Conservation (phyloP, 2,888 invertebrate genomes). For the Odontomyia ornata region DNA sequence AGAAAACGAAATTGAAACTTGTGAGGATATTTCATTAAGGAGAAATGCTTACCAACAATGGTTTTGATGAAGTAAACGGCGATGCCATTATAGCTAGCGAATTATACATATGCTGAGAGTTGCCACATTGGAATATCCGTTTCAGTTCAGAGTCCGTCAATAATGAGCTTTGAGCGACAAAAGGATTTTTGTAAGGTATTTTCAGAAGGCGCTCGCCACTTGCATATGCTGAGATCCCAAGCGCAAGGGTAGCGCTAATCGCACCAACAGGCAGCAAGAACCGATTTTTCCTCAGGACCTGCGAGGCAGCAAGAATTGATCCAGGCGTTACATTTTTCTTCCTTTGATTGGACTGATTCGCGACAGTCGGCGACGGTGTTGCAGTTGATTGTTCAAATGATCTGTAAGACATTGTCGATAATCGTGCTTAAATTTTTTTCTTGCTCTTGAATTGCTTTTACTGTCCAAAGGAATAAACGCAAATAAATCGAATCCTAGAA, state of each 20-base stretch:
- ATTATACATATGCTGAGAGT: slow-evolving; percentile 18
- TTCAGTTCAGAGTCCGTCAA: slow-evolving; percentile 4
- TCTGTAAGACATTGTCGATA: not conserved
- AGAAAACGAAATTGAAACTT: not conserved
- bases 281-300: not conserved
- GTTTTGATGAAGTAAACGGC: slow-evolving; percentile 17
- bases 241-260: not conserved
- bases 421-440: not conserved
- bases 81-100: slow-evolving; percentile 31
- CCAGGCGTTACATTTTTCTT: not conserved
- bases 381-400: slow-evolving; percentile 1
- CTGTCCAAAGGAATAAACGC: not conserved
- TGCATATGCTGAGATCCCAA: slow-evolving; percentile 20
- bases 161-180: not conserved
- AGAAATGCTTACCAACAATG: slow-evolving; percentile 12
- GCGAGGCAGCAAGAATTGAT: slow-evolving; percentile 5
- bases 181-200: slow-evolving; percentile 14
- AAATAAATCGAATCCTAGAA: not conserved
- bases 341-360: not conserved
- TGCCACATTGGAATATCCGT: slow-evolving; percentile 17
- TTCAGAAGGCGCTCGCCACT: not conserved
- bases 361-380: not conserved
- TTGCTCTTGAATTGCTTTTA: not conserved
- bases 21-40: not conserved
- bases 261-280: slow-evolving; percentile 17